A percentile compares a stretch with the other conserved stretches of the same genome.
These are phyloP conservation scores for Mythimna lalbum DNA, from an alignment of 2,888 invertebrate genomes.

Conservation along the genomic window DNA sequence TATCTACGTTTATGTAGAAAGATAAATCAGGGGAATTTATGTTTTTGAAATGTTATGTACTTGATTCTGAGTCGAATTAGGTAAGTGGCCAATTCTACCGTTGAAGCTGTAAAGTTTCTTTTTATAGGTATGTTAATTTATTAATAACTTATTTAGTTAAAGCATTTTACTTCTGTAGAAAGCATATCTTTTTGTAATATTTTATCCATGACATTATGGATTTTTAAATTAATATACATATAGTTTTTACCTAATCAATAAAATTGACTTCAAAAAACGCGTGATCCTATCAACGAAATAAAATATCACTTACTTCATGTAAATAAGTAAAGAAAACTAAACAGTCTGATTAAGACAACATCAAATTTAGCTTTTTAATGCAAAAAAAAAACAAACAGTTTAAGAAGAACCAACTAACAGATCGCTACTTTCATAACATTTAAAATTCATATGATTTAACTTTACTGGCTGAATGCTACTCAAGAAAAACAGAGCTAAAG, in stretches of 20 bases:
- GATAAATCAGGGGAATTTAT: conserved; percentile 47
- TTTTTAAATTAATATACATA: no score
- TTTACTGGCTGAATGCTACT: conserved; percentile 48
- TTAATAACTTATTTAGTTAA: background rate
- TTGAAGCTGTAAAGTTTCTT: background rate
- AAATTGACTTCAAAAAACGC: background rate
- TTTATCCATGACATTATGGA: background rate
- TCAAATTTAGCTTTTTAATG: conserved; percentile 3
- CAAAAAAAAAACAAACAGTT: background rate
- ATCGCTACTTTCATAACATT: conserved; percentile 26
- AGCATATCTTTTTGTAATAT: background rate
- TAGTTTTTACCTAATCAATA: background rate
- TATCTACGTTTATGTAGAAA: conserved; percentile 47
- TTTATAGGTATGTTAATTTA: background rate
- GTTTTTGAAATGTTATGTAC: conserved; percentile 25
- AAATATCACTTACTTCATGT: background rate
- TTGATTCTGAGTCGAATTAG: background rate
- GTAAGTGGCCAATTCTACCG: background rate
- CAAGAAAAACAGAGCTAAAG: conserved; percentile 62
- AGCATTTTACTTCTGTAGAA: background rate
- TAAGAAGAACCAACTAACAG: conserved; percentile 10
- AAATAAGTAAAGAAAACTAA: background rate
- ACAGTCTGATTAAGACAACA: background rate
- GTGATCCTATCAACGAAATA: background rate
- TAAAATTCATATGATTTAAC: conserved; percentile 47